Conservation (phyloP, 1,140 invertebrate species). For the Lepidostoma basale region DNA sequence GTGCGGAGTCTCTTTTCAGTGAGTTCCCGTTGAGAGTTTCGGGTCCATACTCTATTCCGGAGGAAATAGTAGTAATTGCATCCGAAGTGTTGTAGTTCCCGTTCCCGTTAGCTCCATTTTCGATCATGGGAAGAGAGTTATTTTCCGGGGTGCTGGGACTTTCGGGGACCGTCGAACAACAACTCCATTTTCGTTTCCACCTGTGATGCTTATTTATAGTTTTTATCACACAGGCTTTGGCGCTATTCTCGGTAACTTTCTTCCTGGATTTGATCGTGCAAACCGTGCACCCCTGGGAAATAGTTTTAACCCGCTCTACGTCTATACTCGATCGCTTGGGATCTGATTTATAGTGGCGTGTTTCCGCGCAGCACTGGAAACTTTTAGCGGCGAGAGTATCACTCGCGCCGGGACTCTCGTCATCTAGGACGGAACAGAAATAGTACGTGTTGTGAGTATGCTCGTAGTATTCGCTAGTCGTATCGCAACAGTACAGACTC, state of each 20-base stretch:
- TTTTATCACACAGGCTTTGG: conserved; percentile 47
- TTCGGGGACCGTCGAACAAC: conserved; percentile 61
- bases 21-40: neutral
- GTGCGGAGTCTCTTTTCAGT: neutral
- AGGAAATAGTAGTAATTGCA: conserved; percentile 46
- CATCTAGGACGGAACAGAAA: conserved; percentile 53
- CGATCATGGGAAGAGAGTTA: conserved; percentile 33
- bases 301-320: conserved; percentile 44
- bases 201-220: conserved; percentile 54
- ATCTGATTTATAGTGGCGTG: conserved; percentile 31
- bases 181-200: conserved; percentile 62
- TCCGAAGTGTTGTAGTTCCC: conserved; percentile 45
- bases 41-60: conserved; percentile 2
- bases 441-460: conserved; percentile 51
- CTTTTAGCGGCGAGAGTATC: conserved; percentile 47
- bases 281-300: conserved; percentile 53
- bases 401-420: conserved; percentile 47
- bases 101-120: conserved; percentile 44
- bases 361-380: conserved; percentile 39
- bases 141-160: conserved; percentile 59
- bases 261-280: conserved; percentile 47
- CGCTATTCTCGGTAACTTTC: conserved; percentile 26
- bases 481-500: conserved; percentile 49
- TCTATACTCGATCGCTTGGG: conserved; percentile 30
- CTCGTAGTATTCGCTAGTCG: conserved; percentile 46